Percentiles rank a stretch among this genome's conserved stretches.
Conservation (phyloP, 1,140 invertebrate species). For the Patella vulgata region DNA sequence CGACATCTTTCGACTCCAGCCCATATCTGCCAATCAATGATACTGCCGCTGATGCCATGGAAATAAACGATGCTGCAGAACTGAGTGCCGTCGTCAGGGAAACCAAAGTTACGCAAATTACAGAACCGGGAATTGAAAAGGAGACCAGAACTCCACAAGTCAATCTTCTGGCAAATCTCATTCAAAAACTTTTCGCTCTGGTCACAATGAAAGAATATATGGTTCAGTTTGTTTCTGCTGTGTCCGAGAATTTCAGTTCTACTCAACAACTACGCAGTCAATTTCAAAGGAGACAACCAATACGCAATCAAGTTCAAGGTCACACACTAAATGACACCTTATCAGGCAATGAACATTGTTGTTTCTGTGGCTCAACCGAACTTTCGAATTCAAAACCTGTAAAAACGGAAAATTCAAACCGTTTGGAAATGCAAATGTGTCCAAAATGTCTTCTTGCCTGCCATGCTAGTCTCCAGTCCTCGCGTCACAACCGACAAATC, state of each 20-base stretch:
- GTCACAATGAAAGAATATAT: conserved; percentile 14
- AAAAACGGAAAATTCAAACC: too few species aligned
- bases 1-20: background rate
- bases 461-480: too few species aligned
- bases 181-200: conserved; percentile 26
- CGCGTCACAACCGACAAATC: too few species aligned
- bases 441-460: too few species aligned
- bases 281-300: too few species aligned
- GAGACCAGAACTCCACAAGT: background rate
- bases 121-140: background rate
- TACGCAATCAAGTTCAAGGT: too few species aligned
- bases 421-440: too few species aligned
- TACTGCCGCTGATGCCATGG: background rate
- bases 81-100: background rate
- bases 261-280: too few species aligned
- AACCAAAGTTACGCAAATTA: background rate
- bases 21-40: background rate
- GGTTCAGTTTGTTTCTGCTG: conserved; percentile 16
- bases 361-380: too few species aligned
- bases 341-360: too few species aligned
- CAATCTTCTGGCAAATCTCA: conserved; percentile 13
- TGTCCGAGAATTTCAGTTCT: conserved; percentile 4
- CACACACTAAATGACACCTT: too few species aligned
- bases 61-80: background rate
- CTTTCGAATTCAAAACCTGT: too few species aligned